Evolutionary conservation across 2,113 vertebrate genomes (phyloP).

Genomic region (Coptodon bakossiorum): DNA sequence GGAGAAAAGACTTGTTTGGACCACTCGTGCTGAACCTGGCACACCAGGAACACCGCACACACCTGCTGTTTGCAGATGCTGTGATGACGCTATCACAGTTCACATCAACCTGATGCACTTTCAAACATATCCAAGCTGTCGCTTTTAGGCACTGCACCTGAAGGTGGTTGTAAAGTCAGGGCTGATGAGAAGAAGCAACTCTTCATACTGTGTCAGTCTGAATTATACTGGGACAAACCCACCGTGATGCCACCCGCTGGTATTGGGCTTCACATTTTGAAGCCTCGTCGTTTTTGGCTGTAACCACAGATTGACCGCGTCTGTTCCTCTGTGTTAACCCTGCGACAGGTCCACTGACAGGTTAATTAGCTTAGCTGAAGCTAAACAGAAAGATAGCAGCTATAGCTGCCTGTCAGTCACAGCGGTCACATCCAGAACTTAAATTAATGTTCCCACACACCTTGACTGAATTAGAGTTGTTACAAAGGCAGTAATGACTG

Average conservation of each 20-base stretch:
- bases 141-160: not conserved
- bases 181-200: rapidly evolving
- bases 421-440: not conserved
- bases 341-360: not conserved
- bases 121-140: not conserved
- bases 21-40: not conserved
- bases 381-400: not conserved
- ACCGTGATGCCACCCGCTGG: not conserved
- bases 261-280: not conserved
- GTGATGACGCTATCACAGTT: not conserved
- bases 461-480: not conserved
- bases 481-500: not conserved
- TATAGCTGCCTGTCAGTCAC: not conserved
- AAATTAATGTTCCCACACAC: not conserved
- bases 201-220: not conserved
- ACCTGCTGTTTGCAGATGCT: not conserved
- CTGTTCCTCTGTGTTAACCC: not conserved
- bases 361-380: not conserved
- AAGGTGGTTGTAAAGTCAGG: rapidly evolving
- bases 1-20: rapidly evolving
- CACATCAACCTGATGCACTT: not conserved
- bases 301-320: not conserved
- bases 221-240: not conserved
- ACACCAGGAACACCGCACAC: not conserved
- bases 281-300: not conserved